Percentiles rank a stretch among this genome's conserved stretches.
phyloP scores from a whole-genome alignment of 2,113 vertebrate species.

The Sorex araneus region DNA sequence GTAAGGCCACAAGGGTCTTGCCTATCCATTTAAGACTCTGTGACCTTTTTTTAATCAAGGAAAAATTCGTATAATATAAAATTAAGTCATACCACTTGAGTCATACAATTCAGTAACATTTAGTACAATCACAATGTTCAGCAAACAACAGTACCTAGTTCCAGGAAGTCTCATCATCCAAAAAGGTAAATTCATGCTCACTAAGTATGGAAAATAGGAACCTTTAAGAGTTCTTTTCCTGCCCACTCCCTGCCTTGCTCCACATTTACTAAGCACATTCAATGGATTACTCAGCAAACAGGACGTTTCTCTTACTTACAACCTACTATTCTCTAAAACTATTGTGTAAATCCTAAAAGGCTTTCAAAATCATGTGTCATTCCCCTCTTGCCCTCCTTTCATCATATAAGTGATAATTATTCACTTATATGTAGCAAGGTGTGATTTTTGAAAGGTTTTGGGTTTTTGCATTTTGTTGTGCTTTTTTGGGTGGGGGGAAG shows the following conservation, averaged over 20 bases:
- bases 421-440: background rate
- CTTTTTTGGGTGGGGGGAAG: too few species aligned
- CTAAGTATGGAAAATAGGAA: background rate
- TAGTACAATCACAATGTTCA: background rate
- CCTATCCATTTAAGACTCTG: background rate
- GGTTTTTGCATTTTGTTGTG: too few species aligned
- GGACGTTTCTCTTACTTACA: background rate
- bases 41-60: background rate
- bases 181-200: background rate
- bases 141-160: background rate
- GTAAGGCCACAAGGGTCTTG: background rate
- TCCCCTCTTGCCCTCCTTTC: background rate
- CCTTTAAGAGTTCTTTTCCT: background rate
- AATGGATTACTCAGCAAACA: background rate
- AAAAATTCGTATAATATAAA: slow-evolving; percentile 10
- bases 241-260: background rate
- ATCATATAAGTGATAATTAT: too few species aligned
- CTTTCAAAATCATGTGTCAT: background rate
- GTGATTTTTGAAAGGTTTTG: background rate
- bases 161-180: background rate
- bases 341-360: background rate
- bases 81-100: background rate
- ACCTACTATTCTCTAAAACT: background rate
- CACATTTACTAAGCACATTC: background rate
- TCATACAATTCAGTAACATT: background rate